Percentiles rank a stretch among this genome's conserved stretches.
phyloP scores from a whole-genome alignment of 2,113 vertebrate species.

The Caretta caretta region DNA sequence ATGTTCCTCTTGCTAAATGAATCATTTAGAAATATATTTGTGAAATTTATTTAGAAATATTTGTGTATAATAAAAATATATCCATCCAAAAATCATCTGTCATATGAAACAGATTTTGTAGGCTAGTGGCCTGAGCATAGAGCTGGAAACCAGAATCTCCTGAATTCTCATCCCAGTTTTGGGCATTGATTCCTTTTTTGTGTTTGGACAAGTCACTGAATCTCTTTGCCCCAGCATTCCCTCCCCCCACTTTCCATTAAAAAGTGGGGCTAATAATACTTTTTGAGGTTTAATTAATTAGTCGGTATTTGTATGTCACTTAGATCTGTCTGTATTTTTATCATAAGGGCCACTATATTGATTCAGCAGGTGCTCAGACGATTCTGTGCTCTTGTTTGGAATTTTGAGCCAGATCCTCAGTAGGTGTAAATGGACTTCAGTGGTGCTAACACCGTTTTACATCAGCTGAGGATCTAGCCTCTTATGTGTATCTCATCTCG shows the following conservation, averaged over 20 bases:
- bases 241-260: background rate
- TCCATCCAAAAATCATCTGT: background rate
- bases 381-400: background rate
- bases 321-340: background rate
- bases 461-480: background rate
- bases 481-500: background rate
- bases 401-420: background rate
- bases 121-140: background rate
- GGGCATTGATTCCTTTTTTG: background rate
- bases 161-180: background rate
- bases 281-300: background rate
- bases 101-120: background rate
- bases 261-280: background rate
- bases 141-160: background rate
- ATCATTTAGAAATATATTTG: rapidly evolving
- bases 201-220: background rate
- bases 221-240: background rate
- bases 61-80: background rate
- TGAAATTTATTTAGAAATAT: background rate
- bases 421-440: background rate
- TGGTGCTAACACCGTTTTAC: background rate
- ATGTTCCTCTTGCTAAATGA: background rate
- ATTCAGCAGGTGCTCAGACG: background rate
- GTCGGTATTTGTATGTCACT: background rate
- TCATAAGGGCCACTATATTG: background rate